phyloP scores from a whole-genome alignment of 92 coral and sea anemone species.

The Bergia sp. region DNA sequence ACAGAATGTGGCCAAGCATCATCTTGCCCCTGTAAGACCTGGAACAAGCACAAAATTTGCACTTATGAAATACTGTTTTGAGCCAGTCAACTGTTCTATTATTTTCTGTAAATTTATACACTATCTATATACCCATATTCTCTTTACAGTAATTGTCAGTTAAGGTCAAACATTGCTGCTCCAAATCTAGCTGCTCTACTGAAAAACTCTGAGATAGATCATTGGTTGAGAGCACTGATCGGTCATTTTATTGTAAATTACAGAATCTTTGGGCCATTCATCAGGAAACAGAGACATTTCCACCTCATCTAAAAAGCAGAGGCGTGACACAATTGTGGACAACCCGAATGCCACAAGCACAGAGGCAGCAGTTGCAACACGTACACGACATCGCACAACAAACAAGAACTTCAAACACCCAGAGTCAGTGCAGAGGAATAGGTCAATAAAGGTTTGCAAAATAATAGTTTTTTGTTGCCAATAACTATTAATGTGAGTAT shows the following conservation, averaged over 20 bases:
- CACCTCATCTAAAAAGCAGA: neutral
- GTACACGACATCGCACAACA: neutral
- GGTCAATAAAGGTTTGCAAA: neutral
- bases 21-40: too few relatives aligned
- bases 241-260: neutral
- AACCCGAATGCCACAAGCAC: neutral
- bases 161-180: neutral
- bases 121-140: neutral
- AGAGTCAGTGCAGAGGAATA: conserved; percentile 15
- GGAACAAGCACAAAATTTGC: too few relatives aligned
- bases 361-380: neutral
- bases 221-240: too few relatives aligned
- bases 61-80: too few relatives aligned
- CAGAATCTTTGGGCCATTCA: neutral
- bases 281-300: too few relatives aligned
- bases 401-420: neutral
- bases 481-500: too few relatives aligned
- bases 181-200: neutral
- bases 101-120: too few relatives aligned
- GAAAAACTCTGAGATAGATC: neutral
- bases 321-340: neutral
- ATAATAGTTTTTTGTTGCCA: neutral
- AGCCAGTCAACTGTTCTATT: too few relatives aligned
- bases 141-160: neutral
- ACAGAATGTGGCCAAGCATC: too few relatives aligned